Base-by-base conservation (phyloP, 35 echinoderm and acorn worm genomes). In the Patiria miniata region DNA sequence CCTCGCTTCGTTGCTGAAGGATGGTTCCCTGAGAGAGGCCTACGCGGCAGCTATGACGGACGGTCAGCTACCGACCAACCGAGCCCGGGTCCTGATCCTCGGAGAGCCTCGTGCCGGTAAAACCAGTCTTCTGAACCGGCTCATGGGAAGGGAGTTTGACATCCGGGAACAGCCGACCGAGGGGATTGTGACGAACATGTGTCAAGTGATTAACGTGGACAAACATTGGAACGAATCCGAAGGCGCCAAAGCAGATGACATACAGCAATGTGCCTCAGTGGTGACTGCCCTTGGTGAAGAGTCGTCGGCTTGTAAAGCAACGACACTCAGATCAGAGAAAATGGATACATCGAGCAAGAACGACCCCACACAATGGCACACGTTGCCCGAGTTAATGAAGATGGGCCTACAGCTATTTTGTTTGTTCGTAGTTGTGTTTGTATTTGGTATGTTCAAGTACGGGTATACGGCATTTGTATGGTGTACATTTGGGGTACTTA, bases 161-260 rank as follows among this genome's bases (percentile, higher is more conserved):
- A 10, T 30, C 26, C 22, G 34, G 8, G 65, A 73, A 34, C 65
- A 36, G 65, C 65, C 65, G 65, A 73, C 65, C 26, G 26, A 73
- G 26, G 65, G 65, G 26, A 73, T 73, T 23, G 65, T 26, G 21
- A 73, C 65, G 65, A 2, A 23, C 34, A 73, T 73, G 65, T 73
- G 65, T 73, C 65, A 73, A 26, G 29, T 36, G 26, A 73, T 23
- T 16, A 73, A 73, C 34, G 65, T 73, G 65, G 65, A 73, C n/a
- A 73, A 36, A 23, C 65, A 73, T 14, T 73, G 65, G 65, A 73
- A 73, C 2, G 65, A 73, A 23, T 1, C 65, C 3, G 65, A 23
- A 22, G 34, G 61, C 28, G 61, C 61, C 34, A 69, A 69, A 23
- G 18, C 23, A 69, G 61, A 69, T 29, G 61, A 69, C 8, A 69